phyloP scores from a whole-genome alignment of 2,797 vertebrate genomes.

The Amphiprion clarkii region DNA sequence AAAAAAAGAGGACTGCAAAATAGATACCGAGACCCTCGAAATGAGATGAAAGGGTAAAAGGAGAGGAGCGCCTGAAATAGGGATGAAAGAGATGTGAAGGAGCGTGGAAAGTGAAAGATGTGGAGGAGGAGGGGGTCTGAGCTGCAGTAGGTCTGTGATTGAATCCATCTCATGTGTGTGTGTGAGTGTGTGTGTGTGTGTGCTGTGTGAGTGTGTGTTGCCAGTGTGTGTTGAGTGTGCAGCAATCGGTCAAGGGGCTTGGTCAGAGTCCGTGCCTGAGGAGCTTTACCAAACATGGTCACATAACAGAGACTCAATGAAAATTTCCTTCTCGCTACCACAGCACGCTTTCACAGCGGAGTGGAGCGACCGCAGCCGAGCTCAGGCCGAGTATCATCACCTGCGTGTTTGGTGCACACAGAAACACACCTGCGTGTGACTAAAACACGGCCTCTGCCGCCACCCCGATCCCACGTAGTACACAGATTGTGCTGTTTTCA shows the following conservation, averaged over 20 bases:
- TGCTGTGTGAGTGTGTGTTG: not conserved
- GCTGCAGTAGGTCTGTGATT: constrained; percentile 68
- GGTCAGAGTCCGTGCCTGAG: constrained; percentile 72
- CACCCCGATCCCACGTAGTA: not conserved
- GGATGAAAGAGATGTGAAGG: constrained; percentile 32
- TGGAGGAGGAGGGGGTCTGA: constrained; percentile 16
- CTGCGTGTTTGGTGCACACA: constrained; percentile 27
- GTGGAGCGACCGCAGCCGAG: constrained; percentile 2
- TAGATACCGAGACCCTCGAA: constrained; percentile 6
- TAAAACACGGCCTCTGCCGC: constrained; percentile 18
- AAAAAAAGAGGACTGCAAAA: constrained; percentile 28
- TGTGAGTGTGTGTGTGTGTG: constrained; percentile 38
- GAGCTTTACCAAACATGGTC: constrained; percentile 90
- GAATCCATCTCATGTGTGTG: constrained; percentile 77
- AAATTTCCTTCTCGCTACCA: constrained; percentile 66
- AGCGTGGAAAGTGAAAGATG: constrained; percentile 23
- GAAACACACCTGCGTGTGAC: constrained; percentile 30
- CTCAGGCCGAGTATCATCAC: constrained; percentile 37
- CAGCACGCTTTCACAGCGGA: constrained; percentile 30
- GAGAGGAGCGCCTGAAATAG: constrained; percentile 27
- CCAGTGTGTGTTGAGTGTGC: constrained; percentile 47
- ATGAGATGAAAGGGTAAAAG: constrained; percentile 40
- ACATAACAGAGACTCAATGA: constrained; percentile 81
- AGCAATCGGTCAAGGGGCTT: constrained; percentile 75
- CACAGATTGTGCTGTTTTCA: not conserved